Conservation (phyloP, 1,140 invertebrate species). For the Piezodorus guildinii region DNA sequence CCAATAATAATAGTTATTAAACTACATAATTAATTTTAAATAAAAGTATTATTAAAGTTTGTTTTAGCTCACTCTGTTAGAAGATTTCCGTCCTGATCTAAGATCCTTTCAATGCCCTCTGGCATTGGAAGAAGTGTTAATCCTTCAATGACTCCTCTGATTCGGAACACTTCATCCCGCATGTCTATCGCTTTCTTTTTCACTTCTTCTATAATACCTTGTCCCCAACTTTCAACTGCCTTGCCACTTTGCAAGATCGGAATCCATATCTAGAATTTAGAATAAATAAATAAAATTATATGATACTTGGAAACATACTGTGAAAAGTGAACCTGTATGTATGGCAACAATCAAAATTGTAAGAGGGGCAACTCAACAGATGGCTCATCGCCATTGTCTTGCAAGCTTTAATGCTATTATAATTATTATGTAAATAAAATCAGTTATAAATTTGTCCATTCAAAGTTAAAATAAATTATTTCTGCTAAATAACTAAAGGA, state of each 20-base stretch:
- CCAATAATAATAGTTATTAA: no score
- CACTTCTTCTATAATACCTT: conserved; percentile 46
- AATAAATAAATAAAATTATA: no score
- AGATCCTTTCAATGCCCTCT: conserved; percentile 53
- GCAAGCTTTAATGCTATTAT: no score
- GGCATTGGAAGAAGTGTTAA: conserved; percentile 64
- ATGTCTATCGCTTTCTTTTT: conserved; percentile 59
- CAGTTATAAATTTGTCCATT: no score
- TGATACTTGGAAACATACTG: no score
- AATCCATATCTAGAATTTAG: conserved; percentile 8
- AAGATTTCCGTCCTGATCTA: neutral
- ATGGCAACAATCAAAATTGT: no score
- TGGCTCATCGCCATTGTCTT: no score
- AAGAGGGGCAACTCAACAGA: no score
- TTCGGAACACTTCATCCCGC: conserved; percentile 59
- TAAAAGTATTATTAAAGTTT: neutral
- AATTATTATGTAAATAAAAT: no score
- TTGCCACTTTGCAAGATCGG: conserved; percentile 32
- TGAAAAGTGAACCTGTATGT: no score
- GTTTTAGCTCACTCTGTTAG: neutral
- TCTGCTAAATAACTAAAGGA: neutral
- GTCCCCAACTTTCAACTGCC: neutral
- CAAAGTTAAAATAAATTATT: conserved; percentile 9
- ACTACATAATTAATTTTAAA: no score
- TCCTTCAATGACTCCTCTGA: conserved; percentile 49